Percentiles rank a stretch among this genome's conserved stretches.
Conservation (phyloP, 2,888 invertebrate species). For the Cryptus armator region DNA sequence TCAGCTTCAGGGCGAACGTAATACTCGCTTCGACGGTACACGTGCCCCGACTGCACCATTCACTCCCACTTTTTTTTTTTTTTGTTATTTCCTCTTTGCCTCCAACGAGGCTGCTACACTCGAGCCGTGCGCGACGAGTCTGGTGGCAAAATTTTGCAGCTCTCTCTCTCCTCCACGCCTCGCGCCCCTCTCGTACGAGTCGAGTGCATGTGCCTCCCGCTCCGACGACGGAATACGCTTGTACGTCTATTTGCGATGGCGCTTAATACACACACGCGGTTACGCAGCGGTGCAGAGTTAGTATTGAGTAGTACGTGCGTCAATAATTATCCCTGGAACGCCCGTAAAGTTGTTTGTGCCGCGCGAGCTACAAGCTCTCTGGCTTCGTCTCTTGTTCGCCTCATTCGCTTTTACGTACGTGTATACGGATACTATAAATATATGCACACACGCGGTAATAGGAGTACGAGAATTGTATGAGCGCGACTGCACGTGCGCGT, state of each 20-base stretch:
- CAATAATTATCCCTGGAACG: conserved; percentile 58
- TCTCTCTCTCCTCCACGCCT: neutral
- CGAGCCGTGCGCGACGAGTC: neutral
- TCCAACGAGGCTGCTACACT: neutral
- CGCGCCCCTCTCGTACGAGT: conserved; percentile 1
- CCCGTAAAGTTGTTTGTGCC: conserved; percentile 64
- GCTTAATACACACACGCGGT: neutral
- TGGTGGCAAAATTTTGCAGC: neutral
- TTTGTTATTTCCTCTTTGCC: neutral
- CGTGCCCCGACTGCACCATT: conserved; percentile 25
- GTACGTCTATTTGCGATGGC: conserved; percentile 16
- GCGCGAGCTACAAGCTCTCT: conserved; percentile 16
- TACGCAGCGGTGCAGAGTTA: neutral
- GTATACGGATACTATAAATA: conserved; percentile 11
- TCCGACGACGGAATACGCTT: neutral
- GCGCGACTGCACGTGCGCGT: neutral
- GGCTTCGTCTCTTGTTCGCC: conserved; percentile 23
- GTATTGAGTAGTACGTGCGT: conserved; percentile 35
- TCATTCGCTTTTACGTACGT: neutral
- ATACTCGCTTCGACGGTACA: conserved; percentile 51
- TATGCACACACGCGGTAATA: neutral
- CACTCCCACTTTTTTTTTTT: conserved; percentile 1
- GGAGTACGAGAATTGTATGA: neutral
- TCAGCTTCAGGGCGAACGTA: conserved; percentile 21
- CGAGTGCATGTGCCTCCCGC: conserved; percentile 12